phyloP scores from a whole-genome alignment of 2,888 invertebrate species.

The Drosophila fungiperda region DNA sequence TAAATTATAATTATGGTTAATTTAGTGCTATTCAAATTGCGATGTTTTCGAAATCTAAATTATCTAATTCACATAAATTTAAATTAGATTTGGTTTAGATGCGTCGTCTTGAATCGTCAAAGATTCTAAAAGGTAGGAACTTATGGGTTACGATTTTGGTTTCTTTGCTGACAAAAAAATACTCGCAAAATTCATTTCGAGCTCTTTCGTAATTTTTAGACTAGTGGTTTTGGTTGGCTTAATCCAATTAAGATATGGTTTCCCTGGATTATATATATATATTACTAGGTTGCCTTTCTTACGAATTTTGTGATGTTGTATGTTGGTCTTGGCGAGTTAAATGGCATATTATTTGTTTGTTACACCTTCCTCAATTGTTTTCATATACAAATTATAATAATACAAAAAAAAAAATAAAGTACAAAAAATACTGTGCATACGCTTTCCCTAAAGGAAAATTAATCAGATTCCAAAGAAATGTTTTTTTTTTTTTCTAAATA shows the following conservation, averaged over 20 bases:
- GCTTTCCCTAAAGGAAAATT: slow-evolving; percentile 36
- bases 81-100: slow-evolving; percentile 3
- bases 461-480: slow-evolving; percentile 45
- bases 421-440: slow-evolving; percentile 70
- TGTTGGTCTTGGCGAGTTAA: slow-evolving; percentile 53
- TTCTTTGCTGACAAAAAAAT: slow-evolving; percentile 13
- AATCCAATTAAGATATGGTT: slow-evolving; percentile 32
- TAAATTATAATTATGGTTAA: background rate
- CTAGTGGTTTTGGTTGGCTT: slow-evolving; percentile 44
- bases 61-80: slow-evolving; percentile 7
- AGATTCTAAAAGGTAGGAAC: slow-evolving; percentile 54
- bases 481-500: slow-evolving; percentile 30
- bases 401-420: slow-evolving; percentile 53
- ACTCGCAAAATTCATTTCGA: slow-evolving; percentile 20
- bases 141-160: slow-evolving; percentile 37
- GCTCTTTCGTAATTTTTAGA: slow-evolving; percentile 53
- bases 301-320: slow-evolving; percentile 13
- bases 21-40: slow-evolving; percentile 1
- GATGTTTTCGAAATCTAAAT: background rate
- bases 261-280: slow-evolving; percentile 4
- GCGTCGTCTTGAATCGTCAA: background rate
- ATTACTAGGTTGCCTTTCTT: slow-evolving; percentile 19
- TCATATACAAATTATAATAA: slow-evolving; percentile 32
- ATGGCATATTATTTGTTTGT: slow-evolving; percentile 52
- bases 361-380: slow-evolving; percentile 13